A percentile compares a stretch with the other conserved stretches of the same genome.
phyloP scores from a whole-genome alignment of 2,888 invertebrate species.

The Papilio protenor region DNA sequence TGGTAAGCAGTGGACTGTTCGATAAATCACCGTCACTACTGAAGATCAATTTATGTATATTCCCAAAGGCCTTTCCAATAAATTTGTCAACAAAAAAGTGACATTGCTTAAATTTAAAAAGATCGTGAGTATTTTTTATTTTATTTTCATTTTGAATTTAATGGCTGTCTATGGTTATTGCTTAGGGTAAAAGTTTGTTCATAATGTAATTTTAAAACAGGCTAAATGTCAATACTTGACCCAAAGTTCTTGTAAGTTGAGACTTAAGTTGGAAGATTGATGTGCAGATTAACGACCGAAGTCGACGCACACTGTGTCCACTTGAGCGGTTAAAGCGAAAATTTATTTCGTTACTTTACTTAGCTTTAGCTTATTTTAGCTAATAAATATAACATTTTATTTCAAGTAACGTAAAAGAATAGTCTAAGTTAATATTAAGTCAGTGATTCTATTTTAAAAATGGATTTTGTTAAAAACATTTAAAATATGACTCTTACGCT shows the following conservation, averaged over 20 bases:
- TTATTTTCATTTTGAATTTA: not conserved
- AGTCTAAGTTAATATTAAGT: not conserved
- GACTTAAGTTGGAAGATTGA: slow-evolving; percentile 23
- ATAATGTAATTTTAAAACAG: slow-evolving; percentile 23
- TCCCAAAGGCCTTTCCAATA: slow-evolving; percentile 2
- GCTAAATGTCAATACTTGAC: slow-evolving; percentile 10
- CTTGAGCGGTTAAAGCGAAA: slow-evolving; percentile 15
- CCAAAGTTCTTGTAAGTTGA: slow-evolving; percentile 10
- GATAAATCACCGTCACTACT: slow-evolving; percentile 9
- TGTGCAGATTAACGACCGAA: slow-evolving; percentile 20
- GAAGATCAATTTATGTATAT: slow-evolving; percentile 5
- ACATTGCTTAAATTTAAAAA: not conserved
- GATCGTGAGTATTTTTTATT: not conserved
- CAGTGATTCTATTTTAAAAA: not conserved
- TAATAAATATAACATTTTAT: not conserved
- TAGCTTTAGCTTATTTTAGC: not conserved
- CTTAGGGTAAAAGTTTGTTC: not conserved
- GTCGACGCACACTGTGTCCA: slow-evolving; percentile 18
- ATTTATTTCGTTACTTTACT: slow-evolving; percentile 15
- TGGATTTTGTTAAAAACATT: too few species aligned
- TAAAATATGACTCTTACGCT: too few species aligned
- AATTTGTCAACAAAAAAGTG: not conserved
- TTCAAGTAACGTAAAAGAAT: not conserved
- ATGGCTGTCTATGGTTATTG: not conserved
- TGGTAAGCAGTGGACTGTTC: slow-evolving; percentile 1